Evolutionary conservation across 2,113 vertebrate species (phyloP).

Genomic region (Microcebus griseorufus): DNA sequence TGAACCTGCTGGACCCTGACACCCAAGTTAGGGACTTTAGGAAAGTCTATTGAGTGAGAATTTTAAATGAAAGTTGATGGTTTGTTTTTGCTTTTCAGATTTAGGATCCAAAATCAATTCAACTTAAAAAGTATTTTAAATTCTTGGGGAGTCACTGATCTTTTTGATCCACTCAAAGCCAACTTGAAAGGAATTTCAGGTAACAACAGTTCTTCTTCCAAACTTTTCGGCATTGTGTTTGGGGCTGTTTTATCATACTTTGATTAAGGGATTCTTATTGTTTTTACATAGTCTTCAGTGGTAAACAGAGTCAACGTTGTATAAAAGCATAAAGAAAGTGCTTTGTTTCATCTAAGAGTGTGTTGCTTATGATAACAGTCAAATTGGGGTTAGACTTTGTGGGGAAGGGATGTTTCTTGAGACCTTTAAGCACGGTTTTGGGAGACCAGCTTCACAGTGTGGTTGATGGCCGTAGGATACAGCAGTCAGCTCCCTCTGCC

Average conservation of each 20-base stretch:
- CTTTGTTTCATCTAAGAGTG: neutral
- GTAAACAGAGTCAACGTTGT: neutral
- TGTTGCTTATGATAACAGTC: neutral
- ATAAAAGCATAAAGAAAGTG: conserved; percentile 28
- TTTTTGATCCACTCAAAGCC: conserved; percentile 90
- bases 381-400: neutral
- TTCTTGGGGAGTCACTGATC: conserved; percentile 90
- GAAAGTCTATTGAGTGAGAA: neutral
- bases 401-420: neutral
- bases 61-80: conserved; percentile 52
- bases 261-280: neutral
- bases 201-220: conserved; percentile 74
- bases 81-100: conserved; percentile 88
- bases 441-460: neutral
- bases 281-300: neutral
- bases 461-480: neutral
- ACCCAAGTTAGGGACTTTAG: neutral
- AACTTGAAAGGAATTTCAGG: conserved; percentile 95
- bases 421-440: neutral
- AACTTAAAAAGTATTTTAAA: conserved; percentile 90
- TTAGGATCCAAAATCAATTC: conserved; percentile 91
- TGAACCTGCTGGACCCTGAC: too few relatives aligned
- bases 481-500: neutral
- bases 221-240: neutral
- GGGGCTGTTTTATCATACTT: neutral